Evolutionary conservation across 2,888 invertebrate species (phyloP), one percentile per base, ranked within the genome.

Genomic region (Danaus chrysippus): DNA sequence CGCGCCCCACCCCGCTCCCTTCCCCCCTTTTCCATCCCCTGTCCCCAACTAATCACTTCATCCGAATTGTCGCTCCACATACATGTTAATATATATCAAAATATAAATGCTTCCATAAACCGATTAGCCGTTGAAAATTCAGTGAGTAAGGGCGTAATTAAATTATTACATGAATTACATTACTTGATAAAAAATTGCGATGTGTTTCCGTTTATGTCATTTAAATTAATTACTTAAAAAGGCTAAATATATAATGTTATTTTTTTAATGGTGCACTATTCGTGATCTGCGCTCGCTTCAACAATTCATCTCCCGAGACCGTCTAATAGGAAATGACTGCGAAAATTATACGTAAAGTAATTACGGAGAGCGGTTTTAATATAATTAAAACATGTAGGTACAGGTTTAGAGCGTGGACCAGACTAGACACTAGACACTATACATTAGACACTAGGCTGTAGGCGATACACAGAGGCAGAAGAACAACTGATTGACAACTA

Each of bases 41-140:
- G 52, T 23, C 53, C 64, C 66, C 58, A 68, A 55, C 59, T 72
- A 72, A 73, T 71, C 71, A 69, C 71, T 72, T 70, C 69, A 69
- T 68, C 71, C 70, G 53, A 61, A 61, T 61, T 63, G 54, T 58
- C 63, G 34, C 17, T 49, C 55, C 56, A 65, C 43, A 52, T 44
- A 46, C 41, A 13, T 55, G 15, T 3, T 41, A 19, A 41, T 54
- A 13, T 15, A 34, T 42, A 54, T 53, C 43, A n/a, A 41, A 52
- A 53, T 49, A 49, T 49, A 49, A 49, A 17, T 17, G 10, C n/a
- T 49, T 10, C 49, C 17, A 15, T 49, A 17, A 49, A 49, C 17
- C 49, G 49, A 49, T 49, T 49, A 49, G 49, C 49, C 17, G 15
- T 17, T 17, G 49, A 10, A 11, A 17, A 46, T 11, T 49, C 23